phyloP scores from a whole-genome alignment of 1,140 invertebrate genomes.

The Drosophila sechellia region DNA sequence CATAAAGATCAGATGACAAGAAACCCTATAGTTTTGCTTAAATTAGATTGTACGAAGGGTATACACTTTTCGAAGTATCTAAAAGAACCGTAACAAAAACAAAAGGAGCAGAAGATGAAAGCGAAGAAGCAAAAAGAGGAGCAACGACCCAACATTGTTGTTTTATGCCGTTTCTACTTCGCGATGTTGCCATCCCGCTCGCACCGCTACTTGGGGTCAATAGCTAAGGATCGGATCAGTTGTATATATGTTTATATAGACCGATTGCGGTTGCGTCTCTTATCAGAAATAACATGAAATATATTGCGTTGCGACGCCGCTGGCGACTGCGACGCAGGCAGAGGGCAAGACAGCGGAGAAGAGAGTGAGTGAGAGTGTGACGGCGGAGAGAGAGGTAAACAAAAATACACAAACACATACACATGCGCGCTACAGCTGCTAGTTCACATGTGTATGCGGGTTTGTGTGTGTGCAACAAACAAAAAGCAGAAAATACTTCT shows the following conservation, averaged over 20 bases:
- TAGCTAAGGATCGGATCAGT: conserved; percentile 32
- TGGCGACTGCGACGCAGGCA: conserved; percentile 1
- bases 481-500: conserved; percentile 52
- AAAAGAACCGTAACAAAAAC: conserved; percentile 1
- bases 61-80: not conserved
- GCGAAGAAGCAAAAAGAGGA: conserved; percentile 25
- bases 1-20: too few species aligned
- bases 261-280: conserved; percentile 42
- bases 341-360: conserved; percentile 15
- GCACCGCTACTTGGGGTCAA: conserved; percentile 41
- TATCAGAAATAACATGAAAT: conserved; percentile 70
- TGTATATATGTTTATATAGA: conserved; percentile 9
- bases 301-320: conserved; percentile 58
- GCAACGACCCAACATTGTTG: conserved; percentile 31
- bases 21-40: too few species aligned
- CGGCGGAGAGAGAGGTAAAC: conserved; percentile 41
- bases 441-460: not conserved
- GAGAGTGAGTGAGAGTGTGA: conserved; percentile 13
- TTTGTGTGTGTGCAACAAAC: conserved; percentile 26
- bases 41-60: not conserved
- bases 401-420: conserved; percentile 56
- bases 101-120: conserved; percentile 14
- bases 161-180: conserved; percentile 13
- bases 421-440: conserved; percentile 62
- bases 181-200: conserved; percentile 4